These are phyloP conservation scores for Epiblema foenella DNA, from an alignment of 2,888 invertebrate genomes.

Conservation along the genomic window DNA sequence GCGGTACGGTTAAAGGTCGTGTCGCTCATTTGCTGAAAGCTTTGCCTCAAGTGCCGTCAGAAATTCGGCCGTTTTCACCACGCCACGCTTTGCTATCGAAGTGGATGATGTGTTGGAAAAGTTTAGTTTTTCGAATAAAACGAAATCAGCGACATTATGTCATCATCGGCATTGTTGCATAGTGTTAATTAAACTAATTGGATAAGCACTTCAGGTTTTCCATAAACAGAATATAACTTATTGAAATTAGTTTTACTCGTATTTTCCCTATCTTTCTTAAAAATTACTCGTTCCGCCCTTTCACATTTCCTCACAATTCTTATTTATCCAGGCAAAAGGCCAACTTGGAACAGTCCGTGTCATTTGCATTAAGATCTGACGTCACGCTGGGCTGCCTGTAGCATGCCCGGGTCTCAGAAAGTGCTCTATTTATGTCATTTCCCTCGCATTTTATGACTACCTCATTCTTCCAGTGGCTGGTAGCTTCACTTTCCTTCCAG, in stretches of 20 bases:
- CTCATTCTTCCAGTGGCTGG: slow-evolving; percentile 49
- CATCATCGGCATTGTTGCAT: neutral
- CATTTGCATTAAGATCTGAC: slow-evolving; percentile 43
- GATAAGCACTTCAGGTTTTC: too few relatives aligned
- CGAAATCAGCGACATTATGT: neutral
- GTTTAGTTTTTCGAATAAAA: slow-evolving; percentile 10
- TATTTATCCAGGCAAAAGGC: slow-evolving; percentile 25
- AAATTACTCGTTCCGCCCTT: neutral
- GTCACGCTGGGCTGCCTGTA: slow-evolving; percentile 53
- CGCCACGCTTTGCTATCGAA: slow-evolving; percentile 41
- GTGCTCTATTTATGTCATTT: slow-evolving; percentile 58
- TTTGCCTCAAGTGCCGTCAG: slow-evolving; percentile 55
- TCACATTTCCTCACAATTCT: slow-evolving; percentile 14
- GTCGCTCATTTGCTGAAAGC: slow-evolving; percentile 79
- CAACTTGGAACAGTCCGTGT: slow-evolving; percentile 33
- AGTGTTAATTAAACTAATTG: too few relatives aligned
- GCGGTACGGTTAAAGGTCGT: slow-evolving; percentile 57
- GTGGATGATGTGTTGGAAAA: slow-evolving; percentile 8
- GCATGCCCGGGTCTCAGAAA: slow-evolving; percentile 49
- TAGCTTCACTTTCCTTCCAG: slow-evolving; percentile 61
- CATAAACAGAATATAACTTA: too few relatives aligned
- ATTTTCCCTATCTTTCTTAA: neutral
- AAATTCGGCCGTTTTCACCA: slow-evolving; percentile 66
- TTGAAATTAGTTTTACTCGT: neutral
- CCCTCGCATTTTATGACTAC: slow-evolving; percentile 58